Evolutionary conservation across 2,113 vertebrate species (phyloP).

Genomic region (Zeus faber): DNA sequence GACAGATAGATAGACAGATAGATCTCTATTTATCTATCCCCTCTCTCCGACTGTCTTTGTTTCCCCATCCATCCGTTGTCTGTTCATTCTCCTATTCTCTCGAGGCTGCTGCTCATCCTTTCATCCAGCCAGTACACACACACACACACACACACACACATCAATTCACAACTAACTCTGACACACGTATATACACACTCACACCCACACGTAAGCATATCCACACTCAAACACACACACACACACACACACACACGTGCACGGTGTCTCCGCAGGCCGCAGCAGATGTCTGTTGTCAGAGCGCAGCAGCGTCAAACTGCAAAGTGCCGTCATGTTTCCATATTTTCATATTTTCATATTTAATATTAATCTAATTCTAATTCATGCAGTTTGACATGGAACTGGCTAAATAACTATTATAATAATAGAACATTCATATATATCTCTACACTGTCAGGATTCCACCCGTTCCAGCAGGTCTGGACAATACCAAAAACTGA

Average conservation of each 20-base stretch:
- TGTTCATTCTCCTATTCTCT: constrained; percentile 41
- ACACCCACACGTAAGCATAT: neutral
- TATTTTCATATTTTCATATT: constrained; percentile 69
- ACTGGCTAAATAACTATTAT: neutral
- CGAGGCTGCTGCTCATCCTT: constrained; percentile 59
- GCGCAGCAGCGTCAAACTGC: constrained; percentile 60
- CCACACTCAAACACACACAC: neutral
- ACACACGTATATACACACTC: constrained; percentile 2
- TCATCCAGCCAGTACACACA: constrained; percentile 39
- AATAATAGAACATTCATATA: too few relatives aligned
- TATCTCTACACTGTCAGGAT: too few relatives aligned
- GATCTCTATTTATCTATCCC: neutral
- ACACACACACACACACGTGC: constrained; percentile 22
- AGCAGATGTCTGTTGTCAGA: constrained; percentile 72
- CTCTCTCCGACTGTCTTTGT: neutral
- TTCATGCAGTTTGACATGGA: constrained; percentile 44
- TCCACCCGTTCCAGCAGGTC: too few relatives aligned
- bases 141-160: constrained; percentile 8
- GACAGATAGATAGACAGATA: neutral
- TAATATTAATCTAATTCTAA: constrained; percentile 72
- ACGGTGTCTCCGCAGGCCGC: constrained; percentile 54
- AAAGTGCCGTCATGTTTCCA: constrained; percentile 2
- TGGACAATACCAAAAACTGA: too few relatives aligned
- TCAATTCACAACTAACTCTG: neutral
- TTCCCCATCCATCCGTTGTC: constrained; percentile 1